These are phyloP conservation scores for Lota lota DNA, from an alignment of 2,113 vertebrate species.

Conservation along the genomic window DNA sequence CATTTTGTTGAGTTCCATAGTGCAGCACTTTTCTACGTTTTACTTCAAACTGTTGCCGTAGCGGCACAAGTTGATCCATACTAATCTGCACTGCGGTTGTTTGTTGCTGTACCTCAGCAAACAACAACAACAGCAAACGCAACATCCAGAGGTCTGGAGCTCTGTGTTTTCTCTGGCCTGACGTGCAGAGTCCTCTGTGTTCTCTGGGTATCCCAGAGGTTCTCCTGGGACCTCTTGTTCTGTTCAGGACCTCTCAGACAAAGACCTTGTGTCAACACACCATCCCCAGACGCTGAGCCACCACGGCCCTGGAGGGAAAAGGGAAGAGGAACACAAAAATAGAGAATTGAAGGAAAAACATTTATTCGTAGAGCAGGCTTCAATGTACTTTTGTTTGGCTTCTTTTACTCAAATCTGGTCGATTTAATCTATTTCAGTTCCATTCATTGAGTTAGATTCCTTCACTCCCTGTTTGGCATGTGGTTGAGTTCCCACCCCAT, in stretches of 20 bases:
- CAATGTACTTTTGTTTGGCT: too few species aligned
- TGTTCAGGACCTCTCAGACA: constrained; percentile 26
- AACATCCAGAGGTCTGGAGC: too few species aligned
- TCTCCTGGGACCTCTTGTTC: constrained; percentile 37
- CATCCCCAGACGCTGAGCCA: constrained; percentile 29
- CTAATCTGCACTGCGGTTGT: too few species aligned
- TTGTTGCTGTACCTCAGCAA: too few species aligned
- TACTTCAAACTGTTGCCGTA: too few species aligned
- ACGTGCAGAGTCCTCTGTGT: constrained; percentile 31
- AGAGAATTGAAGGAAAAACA: not conserved
- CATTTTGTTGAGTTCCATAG: too few species aligned
- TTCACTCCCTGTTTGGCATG: not conserved
- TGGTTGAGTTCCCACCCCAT: not conserved
- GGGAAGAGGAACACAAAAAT: not conserved
- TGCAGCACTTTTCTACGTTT: too few species aligned
- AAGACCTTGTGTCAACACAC: constrained; percentile 49
- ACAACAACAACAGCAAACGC: too few species aligned
- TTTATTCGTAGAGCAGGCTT: too few species aligned
- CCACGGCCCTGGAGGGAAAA: constrained; percentile 1
- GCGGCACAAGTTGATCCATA: too few species aligned
- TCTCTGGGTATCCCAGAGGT: constrained; percentile 15
- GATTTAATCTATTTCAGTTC: too few species aligned
- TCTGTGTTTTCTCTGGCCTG: not conserved
- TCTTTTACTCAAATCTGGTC: too few species aligned
- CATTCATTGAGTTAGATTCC: not conserved